Conservation (phyloP, 2,113 vertebrate species). For the Cairina moschata region DNA sequence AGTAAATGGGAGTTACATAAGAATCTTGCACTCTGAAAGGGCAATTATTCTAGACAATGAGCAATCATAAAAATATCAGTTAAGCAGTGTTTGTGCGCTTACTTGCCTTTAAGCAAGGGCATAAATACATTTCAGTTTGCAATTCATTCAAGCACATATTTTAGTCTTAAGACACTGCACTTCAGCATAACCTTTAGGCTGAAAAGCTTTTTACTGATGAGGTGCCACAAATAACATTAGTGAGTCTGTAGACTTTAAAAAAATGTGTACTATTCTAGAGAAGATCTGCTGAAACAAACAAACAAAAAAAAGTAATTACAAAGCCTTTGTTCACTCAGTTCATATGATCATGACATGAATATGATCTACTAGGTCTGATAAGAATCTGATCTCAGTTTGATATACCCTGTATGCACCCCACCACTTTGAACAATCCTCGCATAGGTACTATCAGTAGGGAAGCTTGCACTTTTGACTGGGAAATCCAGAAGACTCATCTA, state of each 20-base stretch:
- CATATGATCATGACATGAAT: neutral
- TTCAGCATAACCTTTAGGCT: neutral
- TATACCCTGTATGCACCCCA: no score
- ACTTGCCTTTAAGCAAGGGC: neutral
- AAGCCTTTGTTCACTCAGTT: neutral
- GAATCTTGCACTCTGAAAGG: neutral
- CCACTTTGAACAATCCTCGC: neutral
- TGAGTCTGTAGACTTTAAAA: neutral
- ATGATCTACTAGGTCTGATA: neutral
- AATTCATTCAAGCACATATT: neutral
- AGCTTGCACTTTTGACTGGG: neutral
- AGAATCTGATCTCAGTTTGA: neutral
- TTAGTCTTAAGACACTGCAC: neutral
- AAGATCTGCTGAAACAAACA: neutral
- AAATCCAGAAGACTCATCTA: neutral
- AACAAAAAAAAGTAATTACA: neutral
- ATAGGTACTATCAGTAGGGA: neutral
- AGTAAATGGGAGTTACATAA: conserved; percentile 10
- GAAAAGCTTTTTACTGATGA: neutral
- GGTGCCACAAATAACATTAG: neutral
- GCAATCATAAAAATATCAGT: neutral
- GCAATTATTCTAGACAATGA: conserved; percentile 25
- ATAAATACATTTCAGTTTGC: neutral
- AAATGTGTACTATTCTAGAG: neutral
- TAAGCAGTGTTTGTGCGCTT: neutral